phyloP scores from a whole-genome alignment of 92 coral and sea anemone genomes.

The Virgularia gustaviana region DNA sequence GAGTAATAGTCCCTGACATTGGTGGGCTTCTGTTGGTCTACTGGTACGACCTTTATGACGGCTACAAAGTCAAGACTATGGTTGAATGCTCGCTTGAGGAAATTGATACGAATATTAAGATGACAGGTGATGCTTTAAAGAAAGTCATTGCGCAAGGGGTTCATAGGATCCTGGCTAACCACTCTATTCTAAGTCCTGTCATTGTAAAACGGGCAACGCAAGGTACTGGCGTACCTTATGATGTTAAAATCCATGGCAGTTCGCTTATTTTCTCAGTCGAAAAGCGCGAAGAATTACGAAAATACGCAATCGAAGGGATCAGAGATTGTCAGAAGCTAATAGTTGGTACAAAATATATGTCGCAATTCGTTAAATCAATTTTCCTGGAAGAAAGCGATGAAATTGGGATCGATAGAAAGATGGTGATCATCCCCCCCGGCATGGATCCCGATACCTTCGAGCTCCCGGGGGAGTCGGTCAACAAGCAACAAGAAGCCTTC shows the following conservation, averaged over 20 bases:
- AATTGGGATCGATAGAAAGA: slow-evolving; percentile 54
- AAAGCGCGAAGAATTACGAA: slow-evolving; percentile 61
- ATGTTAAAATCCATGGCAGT: slow-evolving; percentile 79
- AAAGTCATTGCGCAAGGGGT: slow-evolving; percentile 78
- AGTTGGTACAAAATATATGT: slow-evolving; percentile 70
- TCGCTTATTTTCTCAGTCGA: slow-evolving; percentile 72
- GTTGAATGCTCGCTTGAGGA: slow-evolving; percentile 71
- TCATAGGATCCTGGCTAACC: slow-evolving; percentile 79
- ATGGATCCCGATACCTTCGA: slow-evolving; percentile 76
- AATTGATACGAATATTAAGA: slow-evolving; percentile 76
- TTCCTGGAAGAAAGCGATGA: slow-evolving; percentile 57
- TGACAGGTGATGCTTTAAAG: slow-evolving; percentile 64
- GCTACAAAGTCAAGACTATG: slow-evolving; percentile 72
- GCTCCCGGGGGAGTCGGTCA: slow-evolving; percentile 57
- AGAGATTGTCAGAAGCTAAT: slow-evolving; percentile 62
- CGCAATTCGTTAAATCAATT: slow-evolving; percentile 52
- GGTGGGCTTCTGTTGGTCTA: slow-evolving; percentile 75
- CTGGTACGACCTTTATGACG: slow-evolving; percentile 72
- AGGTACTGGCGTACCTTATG: slow-evolving; percentile 60
- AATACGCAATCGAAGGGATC: slow-evolving; percentile 72
- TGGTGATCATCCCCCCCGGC: slow-evolving; percentile 74
- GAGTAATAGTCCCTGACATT: slow-evolving; percentile 82
- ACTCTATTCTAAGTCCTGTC: slow-evolving; percentile 68
- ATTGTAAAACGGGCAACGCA: slow-evolving; percentile 73
- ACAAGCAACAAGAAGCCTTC: slow-evolving; percentile 65